These are phyloP conservation scores for Neodiprion virginianus DNA, from an alignment of 1,140 invertebrate species.

Conservation along the genomic window DNA sequence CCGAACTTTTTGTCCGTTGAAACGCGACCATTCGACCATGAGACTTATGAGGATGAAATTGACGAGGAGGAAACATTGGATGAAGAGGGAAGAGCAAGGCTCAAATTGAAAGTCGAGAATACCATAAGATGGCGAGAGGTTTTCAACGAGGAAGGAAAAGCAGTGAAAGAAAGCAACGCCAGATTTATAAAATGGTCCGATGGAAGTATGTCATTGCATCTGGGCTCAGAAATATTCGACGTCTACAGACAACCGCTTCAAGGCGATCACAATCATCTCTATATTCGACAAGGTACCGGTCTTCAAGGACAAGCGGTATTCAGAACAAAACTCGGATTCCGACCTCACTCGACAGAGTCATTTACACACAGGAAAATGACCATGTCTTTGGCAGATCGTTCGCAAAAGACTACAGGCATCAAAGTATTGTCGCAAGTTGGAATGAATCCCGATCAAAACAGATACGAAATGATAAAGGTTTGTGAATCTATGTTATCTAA, in stretches of 20 bases:
- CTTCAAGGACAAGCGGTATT: slow-evolving; percentile 98
- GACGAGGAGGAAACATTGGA: slow-evolving; percentile 98
- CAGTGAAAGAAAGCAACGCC: slow-evolving; percentile 92
- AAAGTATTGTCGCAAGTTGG: slow-evolving; percentile 96
- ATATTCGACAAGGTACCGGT: slow-evolving; percentile 96
- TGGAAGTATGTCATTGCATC: slow-evolving; percentile 95
- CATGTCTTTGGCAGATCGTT: slow-evolving; percentile 93
- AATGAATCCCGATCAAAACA: slow-evolving; percentile 90
- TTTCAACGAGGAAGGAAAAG: slow-evolving; percentile 84
- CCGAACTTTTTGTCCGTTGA: slow-evolving; percentile 94
- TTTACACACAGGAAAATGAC: slow-evolving; percentile 99
- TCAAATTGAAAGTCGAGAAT: slow-evolving; percentile 96
- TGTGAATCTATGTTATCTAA: slow-evolving; percentile 13
- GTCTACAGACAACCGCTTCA: slow-evolving; percentile 92
- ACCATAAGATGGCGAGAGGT: slow-evolving; percentile 95
- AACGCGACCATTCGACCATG: slow-evolving; percentile 91
- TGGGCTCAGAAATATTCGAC: slow-evolving; percentile 98
- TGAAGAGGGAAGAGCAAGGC: slow-evolving; percentile 93
- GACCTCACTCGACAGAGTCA: slow-evolving; percentile 97
- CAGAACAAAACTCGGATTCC: slow-evolving; percentile 94
- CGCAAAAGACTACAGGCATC: slow-evolving; percentile 95
- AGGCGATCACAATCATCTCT: slow-evolving; percentile 77
- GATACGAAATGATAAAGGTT: slow-evolving; percentile 89
- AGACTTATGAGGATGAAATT: slow-evolving; percentile 98
- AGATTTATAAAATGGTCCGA: slow-evolving; percentile 97